These are phyloP conservation scores for Lagorchestes hirsutus DNA, from an alignment of 2,797 vertebrate species.

Conservation along the genomic window DNA sequence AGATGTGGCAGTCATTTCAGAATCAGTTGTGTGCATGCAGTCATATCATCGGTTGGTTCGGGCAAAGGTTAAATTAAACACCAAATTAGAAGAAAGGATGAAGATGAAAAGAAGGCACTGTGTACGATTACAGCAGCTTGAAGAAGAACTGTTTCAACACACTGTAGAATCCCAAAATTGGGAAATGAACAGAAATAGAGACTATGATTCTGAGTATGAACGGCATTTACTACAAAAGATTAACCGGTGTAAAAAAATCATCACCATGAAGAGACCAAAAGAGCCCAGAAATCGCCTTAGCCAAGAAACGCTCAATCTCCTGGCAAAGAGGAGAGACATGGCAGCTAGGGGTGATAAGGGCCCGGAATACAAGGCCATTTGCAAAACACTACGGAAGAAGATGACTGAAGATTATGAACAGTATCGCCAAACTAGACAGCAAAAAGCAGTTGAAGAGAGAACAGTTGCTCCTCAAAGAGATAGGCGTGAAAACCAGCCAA, in stretches of 20 bases:
- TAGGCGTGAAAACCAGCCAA: neutral
- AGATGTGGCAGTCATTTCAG: slow-evolving; percentile 4
- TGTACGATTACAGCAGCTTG: neutral
- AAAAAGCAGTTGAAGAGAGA: neutral
- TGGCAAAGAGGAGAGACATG: neutral
- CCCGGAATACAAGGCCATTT: neutral
- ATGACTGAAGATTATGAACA: slow-evolving; percentile 1
- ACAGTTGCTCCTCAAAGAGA: neutral
- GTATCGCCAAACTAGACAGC: neutral
- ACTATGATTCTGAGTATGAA: slow-evolving; percentile 1
- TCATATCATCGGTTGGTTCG: neutral
- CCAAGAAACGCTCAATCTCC: neutral
- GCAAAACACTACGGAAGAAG: neutral
- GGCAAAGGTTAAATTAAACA: slow-evolving; percentile 5
- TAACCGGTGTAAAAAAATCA: neutral
- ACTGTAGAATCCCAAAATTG: neutral
- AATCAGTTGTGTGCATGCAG: neutral
- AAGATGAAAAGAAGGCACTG: neutral
- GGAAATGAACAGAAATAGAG: neutral
- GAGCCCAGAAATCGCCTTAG: slow-evolving; percentile 1
- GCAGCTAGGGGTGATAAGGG: neutral
- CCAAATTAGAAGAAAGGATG: slow-evolving; percentile 5
- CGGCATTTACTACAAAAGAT: neutral
- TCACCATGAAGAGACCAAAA: neutral
- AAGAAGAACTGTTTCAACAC: neutral